These are phyloP conservation scores for Sebastes hubbsi DNA, from an alignment of 2,797 vertebrate genomes.

Conservation along the genomic window DNA sequence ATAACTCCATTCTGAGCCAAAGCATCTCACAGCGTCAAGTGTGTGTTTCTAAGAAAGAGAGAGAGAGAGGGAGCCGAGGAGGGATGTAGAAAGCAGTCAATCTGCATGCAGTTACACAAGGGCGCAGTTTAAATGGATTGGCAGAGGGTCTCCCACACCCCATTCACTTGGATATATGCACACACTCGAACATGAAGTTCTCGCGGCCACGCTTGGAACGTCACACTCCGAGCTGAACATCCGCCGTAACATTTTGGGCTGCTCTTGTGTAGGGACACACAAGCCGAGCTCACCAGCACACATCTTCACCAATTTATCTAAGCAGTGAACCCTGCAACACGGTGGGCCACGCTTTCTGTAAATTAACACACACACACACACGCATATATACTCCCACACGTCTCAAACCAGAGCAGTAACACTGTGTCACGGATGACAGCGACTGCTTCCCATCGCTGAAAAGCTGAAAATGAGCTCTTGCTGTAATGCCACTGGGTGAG, in stretches of 20 bases:
- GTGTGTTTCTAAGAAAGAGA: conserved; percentile 30
- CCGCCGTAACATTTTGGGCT: conserved; percentile 42
- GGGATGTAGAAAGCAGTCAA: conserved; percentile 42
- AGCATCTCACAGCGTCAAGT: conserved; percentile 24
- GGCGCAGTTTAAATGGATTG: conserved; percentile 68
- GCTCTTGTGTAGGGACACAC: conserved; percentile 19
- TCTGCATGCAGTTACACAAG: conserved; percentile 62
- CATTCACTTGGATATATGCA: conserved; percentile 38
- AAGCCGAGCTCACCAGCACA: conserved; percentile 29
- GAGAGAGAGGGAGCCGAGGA: conserved; percentile 17
- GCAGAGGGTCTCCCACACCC: conserved; percentile 49
- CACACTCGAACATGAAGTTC: conserved; percentile 53
- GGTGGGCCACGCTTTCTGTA: conserved; percentile 10
- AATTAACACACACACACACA: conserved; percentile 16
- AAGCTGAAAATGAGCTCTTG: conserved; percentile 68
- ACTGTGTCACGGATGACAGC: conserved; percentile 70
- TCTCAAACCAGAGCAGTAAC: conserved; percentile 42
- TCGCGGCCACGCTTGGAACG: conserved; percentile 39
- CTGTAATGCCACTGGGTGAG: conserved; percentile 64
- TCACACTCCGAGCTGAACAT: conserved; percentile 50
- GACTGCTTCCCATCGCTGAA: conserved; percentile 52
- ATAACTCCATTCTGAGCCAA: conserved; percentile 55
- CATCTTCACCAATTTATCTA: conserved; percentile 33
- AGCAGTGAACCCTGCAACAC: conserved; percentile 29
- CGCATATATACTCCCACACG: conserved; percentile 11